phyloP scores from a whole-genome alignment of 2,888 invertebrate species.

The Sepiola atlantica region DNA sequence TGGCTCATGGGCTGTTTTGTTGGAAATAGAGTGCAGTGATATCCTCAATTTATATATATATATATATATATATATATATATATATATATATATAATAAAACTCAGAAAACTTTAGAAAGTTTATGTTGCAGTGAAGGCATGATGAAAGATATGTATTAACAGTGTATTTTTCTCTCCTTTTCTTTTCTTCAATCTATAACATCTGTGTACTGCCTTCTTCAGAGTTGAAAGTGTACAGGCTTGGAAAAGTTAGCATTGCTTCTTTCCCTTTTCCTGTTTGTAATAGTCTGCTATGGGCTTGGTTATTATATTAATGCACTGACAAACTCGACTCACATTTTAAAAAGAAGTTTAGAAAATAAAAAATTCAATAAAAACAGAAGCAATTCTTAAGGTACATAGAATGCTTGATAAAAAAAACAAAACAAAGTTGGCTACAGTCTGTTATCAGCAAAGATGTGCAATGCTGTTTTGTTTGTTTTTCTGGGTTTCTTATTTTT shows the following conservation, averaged over 20 bases:
- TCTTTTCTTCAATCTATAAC: background rate
- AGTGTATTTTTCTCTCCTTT: background rate
- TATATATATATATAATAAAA: background rate
- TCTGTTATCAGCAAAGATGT: background rate
- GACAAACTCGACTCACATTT: background rate
- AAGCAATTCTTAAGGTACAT: background rate
- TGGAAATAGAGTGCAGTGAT: too few relatives aligned
- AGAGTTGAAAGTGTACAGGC: background rate
- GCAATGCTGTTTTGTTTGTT: too few relatives aligned
- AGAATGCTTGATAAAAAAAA: background rate
- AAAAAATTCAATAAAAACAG: too few relatives aligned
- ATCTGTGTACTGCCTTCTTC: background rate
- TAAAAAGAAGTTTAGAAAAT: background rate
- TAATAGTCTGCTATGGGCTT: constrained; percentile 32
- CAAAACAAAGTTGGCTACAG: background rate
- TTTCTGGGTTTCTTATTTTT: background rate
- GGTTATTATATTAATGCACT: background rate
- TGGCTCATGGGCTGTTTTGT: too few relatives aligned
- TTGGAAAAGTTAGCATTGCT: background rate
- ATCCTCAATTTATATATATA: background rate
- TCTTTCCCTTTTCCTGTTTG: background rate
- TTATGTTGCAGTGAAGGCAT: background rate
- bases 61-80: background rate
- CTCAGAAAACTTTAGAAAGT: background rate
- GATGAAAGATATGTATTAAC: background rate